These are phyloP conservation scores for Microcebus ravelobensis DNA, from an alignment of 2,113 vertebrate species.

Conservation along the genomic window DNA sequence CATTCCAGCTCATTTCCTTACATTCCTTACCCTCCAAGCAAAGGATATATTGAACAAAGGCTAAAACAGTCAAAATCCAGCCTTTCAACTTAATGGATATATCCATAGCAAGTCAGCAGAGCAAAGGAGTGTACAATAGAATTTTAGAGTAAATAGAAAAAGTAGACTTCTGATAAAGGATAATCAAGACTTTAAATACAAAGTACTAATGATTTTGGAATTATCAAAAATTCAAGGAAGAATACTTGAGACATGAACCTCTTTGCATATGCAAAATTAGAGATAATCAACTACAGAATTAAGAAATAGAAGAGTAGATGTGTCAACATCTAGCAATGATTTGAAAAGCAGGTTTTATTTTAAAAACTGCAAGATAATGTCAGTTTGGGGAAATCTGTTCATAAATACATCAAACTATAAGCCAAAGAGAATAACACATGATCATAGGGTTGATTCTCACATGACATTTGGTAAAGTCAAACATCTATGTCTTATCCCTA, in stretches of 20 bases:
- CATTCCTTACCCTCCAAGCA: neutral
- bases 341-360: neutral
- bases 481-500: neutral
- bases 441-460: neutral
- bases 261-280: neutral
- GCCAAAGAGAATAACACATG: neutral
- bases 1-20: neutral
- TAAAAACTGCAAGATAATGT: neutral
- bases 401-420: neutral
- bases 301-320: neutral
- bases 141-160: neutral
- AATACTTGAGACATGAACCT: neutral
- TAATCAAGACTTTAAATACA: neutral
- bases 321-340: neutral
- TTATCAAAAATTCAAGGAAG: neutral
- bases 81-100: neutral
- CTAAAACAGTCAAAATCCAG: neutral
- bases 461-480: neutral
- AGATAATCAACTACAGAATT: neutral
- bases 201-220: neutral
- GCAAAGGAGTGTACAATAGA: neutral
- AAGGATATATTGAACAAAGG: neutral
- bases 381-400: neutral
- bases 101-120: neutral
- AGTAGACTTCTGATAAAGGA: neutral